Base-by-base conservation (phyloP, 2,888 invertebrate genomes). In the Bruchidius siliquastri region DNA sequence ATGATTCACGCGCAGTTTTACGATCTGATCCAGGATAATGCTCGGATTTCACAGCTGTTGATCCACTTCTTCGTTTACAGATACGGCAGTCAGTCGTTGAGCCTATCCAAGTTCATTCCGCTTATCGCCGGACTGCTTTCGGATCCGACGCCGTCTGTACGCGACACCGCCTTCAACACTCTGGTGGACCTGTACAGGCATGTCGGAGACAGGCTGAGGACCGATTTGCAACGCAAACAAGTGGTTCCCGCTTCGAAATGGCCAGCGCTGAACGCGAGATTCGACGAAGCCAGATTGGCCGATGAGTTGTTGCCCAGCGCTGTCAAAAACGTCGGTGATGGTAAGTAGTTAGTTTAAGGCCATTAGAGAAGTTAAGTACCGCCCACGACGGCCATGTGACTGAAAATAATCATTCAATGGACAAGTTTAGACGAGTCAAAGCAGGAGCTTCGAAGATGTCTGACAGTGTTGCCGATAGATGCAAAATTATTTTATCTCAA, bases 171-270 rank as follows among this genome's bases (percentile, higher is more conserved):
- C 2, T 90, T 94, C 84, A 92, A 91, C 80, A 93, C 97, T 10
- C 86, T 98, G 71, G 93, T 96, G 67, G 96, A 97, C 84, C 92
- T 97, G 69, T 98, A 98, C 85, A 91, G 95, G 83, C 96, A 97
- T 87, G 96, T 97, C 72, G 96, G 96, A 83, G 98, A 98, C 84
- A 91, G 94, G 85, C 88, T 98, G 76, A 87, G 96, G 80, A 87
- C 90, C 71, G 97, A 98, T 85, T 87, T 98, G 77, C 91, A 93
- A 82, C 93, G 93, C 85, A 95, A 96, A 82, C 92, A 94, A 82
- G 88, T 93, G 68, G 89, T 95, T 73, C 94, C 94, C 0, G 90
- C 92, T n/a, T 88, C 92, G 70, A 94, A 94, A 84, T 83, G 92
- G 80, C 88, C 88, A 0, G 88, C 91, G 20, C 87, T 98, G 2